Conservation (phyloP, 1,140 invertebrate genomes). For the Anastrepha ludens region DNA sequence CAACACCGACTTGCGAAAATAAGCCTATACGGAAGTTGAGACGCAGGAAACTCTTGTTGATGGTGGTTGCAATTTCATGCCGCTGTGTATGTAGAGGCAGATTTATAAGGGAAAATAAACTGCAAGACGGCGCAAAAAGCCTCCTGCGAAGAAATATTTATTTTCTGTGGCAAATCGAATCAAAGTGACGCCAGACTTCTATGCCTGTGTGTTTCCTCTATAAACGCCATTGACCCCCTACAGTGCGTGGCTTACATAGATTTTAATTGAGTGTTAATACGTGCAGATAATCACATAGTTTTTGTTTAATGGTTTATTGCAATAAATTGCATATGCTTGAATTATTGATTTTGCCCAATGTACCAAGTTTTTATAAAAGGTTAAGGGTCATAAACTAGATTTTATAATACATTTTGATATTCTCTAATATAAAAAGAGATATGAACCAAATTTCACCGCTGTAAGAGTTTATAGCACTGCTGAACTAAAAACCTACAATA, state of each 20-base stretch:
- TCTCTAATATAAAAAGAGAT: neutral
- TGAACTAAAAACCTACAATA: conserved; percentile 14
- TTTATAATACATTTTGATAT: too few species aligned
- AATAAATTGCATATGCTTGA: neutral
- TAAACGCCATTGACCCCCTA: neutral
- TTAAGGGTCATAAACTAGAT: too few species aligned
- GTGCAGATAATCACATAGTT: neutral
- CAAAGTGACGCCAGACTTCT: neutral
- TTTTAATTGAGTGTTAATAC: neutral
- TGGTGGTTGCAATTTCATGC: conserved; percentile 7
- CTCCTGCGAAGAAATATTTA: conserved; percentile 38
- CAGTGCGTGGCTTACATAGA: neutral
- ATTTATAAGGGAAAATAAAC: neutral
- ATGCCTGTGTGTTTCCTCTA: neutral
- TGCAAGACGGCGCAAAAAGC: neutral
- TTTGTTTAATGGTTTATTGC: neutral
- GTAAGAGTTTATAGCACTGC: neutral
- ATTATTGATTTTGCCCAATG: conserved; percentile 21
- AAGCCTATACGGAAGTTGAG: neutral
- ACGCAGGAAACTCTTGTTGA: neutral
- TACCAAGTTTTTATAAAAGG: neutral
- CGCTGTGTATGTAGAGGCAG: neutral
- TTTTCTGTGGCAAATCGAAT: conserved; percentile 16
- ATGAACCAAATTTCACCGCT: neutral
- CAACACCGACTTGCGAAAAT: conserved; percentile 36